phyloP scores from a whole-genome alignment of 2,113 vertebrate genomes.

The Catagonus wagneri region DNA sequence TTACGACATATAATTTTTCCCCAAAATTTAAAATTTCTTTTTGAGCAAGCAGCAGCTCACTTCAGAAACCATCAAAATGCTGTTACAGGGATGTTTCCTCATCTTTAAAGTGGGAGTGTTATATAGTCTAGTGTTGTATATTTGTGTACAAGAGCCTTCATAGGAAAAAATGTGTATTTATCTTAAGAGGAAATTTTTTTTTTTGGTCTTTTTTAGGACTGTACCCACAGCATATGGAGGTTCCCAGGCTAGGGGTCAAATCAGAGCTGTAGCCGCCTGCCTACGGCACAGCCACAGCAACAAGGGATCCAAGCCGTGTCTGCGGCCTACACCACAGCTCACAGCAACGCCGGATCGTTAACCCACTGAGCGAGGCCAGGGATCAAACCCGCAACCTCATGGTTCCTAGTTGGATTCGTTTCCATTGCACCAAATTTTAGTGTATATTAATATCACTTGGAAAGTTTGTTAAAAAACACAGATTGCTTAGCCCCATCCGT shows the following conservation, averaged over 20 bases:
- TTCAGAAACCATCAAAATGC: conserved; percentile 19
- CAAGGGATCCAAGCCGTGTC: too few species aligned
- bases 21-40: background rate
- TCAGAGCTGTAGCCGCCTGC: too few species aligned
- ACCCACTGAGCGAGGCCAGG: too few species aligned
- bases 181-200: background rate
- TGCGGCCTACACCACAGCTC: too few species aligned
- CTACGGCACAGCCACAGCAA: too few species aligned
- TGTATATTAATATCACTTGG: background rate
- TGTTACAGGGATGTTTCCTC: background rate
- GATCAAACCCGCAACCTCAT: too few species aligned
- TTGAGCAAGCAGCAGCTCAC: background rate
- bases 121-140: background rate
- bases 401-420: too few species aligned
- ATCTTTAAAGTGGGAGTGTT: conserved; percentile 12
- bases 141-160: background rate
- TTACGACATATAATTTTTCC: background rate
- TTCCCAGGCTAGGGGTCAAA: too few species aligned
- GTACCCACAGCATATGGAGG: too few species aligned
- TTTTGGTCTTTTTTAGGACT: too few species aligned
- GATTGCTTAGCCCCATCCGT: background rate
- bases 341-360: too few species aligned
- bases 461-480: background rate
- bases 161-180: background rate
- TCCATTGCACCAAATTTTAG: too few species aligned